phyloP scores from a whole-genome alignment of 2,113 vertebrate species.

The Ciconia maguari region DNA sequence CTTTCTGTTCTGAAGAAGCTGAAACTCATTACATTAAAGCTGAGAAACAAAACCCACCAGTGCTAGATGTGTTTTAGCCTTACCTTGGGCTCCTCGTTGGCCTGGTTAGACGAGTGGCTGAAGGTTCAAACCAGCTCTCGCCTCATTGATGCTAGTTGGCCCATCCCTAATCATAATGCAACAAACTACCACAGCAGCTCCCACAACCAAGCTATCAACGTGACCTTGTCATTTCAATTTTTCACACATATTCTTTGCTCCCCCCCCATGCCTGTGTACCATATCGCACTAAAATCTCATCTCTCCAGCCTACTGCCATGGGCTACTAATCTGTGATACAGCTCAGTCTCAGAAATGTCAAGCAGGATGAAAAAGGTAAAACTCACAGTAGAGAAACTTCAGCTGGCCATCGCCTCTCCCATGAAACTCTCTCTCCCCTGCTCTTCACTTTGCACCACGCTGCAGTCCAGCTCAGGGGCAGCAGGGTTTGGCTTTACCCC shows the following conservation, averaged over 20 bases:
- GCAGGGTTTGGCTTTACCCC: background rate
- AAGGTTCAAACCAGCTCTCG: background rate
- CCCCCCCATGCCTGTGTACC: background rate
- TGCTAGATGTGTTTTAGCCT: background rate
- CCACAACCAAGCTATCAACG: conserved; percentile 22
- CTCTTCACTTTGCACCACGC: background rate
- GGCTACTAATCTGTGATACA: conserved; percentile 20
- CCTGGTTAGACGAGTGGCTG: background rate
- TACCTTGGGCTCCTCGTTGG: background rate
- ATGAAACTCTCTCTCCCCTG: background rate
- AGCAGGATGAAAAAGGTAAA: conserved; percentile 22
- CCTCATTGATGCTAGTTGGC: background rate
- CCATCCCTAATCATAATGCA: conserved; percentile 28
- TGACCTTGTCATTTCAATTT: conserved; percentile 56
- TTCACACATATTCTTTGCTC: conserved; percentile 26
- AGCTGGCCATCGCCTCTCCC: background rate
- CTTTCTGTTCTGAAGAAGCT: background rate
- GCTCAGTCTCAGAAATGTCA: conserved; percentile 21
- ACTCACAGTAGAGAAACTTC: background rate
- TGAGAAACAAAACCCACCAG: background rate
- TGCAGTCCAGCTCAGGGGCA: background rate
- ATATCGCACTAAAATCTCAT: conserved; percentile 35
- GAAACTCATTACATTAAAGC: background rate
- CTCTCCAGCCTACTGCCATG: conserved; percentile 24
- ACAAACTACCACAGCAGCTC: background rate